Base-by-base conservation (phyloP, 2,888 invertebrate species). In the Kuschelorhynchus macadamiae region DNA sequence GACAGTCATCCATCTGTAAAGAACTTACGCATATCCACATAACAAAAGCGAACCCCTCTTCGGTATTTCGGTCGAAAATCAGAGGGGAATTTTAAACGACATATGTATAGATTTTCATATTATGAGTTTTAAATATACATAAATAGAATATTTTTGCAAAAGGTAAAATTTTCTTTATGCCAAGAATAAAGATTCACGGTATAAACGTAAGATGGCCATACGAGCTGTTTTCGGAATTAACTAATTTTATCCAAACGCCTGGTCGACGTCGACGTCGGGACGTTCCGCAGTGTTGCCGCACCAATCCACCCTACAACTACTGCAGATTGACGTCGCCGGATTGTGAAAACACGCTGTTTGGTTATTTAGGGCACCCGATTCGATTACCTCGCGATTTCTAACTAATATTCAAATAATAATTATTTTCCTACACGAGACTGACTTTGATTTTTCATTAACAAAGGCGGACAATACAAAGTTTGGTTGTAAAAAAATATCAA, bases 221-320 rank as follows among this genome's bases (percentile, higher is more conserved):
- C 21, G 44, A 11, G 57, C 46, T 11, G n/a, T 18, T 9, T 36
- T 47, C 52, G 11, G 39, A 30, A 1, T 21, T 5, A 21, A 49
- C 44, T 46, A 59, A 66, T 42, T 60, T 47, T 55, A 47, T 53
- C 61, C 61, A 57, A 59, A 52, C 52, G 68, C 46, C 46, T 52
- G n/a, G n/a, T n/a, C n/a, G n/a, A 30, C n/a, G 55, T 11, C 62
- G 62, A 33, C 70, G 70, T 70, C 70, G 66, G 66, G 70, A 66
- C 70, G 70, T 42, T 55, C 53, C 47, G 62, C 70, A 62, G 50
- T 62, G 70, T 65, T 70, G 70, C 66, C 70, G 66, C 44, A 63
- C 56, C 59, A 41, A 52, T 42, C 57, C 68, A 57, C 63, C 62
- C 57, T 32, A 56, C 25, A 39, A 20, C 57, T 50, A 63, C 68